phyloP scores from a whole-genome alignment of 2,113 vertebrate species.

The Alces alces region DNA sequence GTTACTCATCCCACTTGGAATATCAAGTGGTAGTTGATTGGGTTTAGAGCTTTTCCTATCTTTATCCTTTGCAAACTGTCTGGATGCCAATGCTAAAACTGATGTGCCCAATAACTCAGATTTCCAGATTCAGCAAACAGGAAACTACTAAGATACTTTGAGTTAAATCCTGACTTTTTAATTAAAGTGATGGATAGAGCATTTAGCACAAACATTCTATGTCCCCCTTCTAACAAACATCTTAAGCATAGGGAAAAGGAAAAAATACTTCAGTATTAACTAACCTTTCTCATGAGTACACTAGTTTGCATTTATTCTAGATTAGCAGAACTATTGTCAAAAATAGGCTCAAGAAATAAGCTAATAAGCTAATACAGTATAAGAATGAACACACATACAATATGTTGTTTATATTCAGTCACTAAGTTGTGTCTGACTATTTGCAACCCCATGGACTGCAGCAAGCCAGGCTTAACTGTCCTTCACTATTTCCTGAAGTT shows the following conservation, averaged over 20 bases:
- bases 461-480: not conserved
- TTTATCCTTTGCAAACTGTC: too few species aligned
- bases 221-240: too few species aligned
- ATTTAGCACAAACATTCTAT: accelerated
- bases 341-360: not conserved
- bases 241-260: accelerated
- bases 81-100: not conserved
- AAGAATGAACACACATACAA: not conserved
- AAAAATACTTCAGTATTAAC: accelerated
- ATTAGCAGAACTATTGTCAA: not conserved
- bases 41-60: too few species aligned
- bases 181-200: not conserved
- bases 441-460: not conserved
- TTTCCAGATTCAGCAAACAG: not conserved
- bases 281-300: accelerated
- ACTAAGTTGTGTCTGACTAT: not conserved
- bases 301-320: accelerated
- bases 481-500: accelerated
- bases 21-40: accelerated
- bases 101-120: accelerated
- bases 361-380: accelerated
- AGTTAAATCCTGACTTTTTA: not conserved
- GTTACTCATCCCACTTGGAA: not conserved
- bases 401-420: not conserved
- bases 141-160: not conserved